Percentiles rank a stretch among this genome's conserved stretches.
Conservation (phyloP, 2,888 invertebrate genomes). For the Athalia rosae region DNA sequence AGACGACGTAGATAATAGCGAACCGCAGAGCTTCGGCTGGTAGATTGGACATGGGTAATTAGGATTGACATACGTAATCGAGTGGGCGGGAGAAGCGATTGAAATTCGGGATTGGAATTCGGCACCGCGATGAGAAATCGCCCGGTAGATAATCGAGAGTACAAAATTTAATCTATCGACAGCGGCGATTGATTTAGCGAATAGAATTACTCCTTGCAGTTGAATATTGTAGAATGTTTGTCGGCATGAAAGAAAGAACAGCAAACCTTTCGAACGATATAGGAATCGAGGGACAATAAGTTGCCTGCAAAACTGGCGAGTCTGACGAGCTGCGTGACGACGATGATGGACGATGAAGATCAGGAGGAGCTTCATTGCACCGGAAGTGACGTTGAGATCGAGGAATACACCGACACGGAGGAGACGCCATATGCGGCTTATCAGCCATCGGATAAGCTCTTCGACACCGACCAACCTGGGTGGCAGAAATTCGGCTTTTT, state of each 20-base stretch:
- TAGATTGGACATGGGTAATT: neutral
- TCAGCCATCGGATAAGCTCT: constrained; percentile 66
- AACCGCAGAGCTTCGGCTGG: too few relatives aligned
- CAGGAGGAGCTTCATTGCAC: constrained; percentile 67
- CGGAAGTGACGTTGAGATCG: constrained; percentile 68
- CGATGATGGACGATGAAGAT: constrained; percentile 69
- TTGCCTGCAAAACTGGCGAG: constrained; percentile 48
- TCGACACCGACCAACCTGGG: constrained; percentile 65
- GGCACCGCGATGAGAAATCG: constrained; percentile 18
- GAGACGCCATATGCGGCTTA: constrained; percentile 66
- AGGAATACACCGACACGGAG: constrained; percentile 69
- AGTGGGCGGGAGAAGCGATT: constrained; percentile 6
- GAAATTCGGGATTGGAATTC: constrained; percentile 17
- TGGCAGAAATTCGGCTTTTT: constrained; percentile 74
- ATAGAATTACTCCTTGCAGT: too few relatives aligned
- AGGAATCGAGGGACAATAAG: neutral
- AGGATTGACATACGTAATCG: neutral
- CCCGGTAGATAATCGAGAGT: neutral
- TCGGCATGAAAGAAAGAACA: constrained; percentile 35
- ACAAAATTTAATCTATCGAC: neutral
- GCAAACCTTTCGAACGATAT: neutral
- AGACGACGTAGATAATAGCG: neutral
- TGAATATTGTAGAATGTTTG: too few relatives aligned
- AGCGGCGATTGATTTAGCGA: neutral
- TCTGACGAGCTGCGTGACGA: constrained; percentile 61